Evolutionary conservation across 1,140 invertebrate species (phyloP).

Genomic region (Atta colombica): DNA sequence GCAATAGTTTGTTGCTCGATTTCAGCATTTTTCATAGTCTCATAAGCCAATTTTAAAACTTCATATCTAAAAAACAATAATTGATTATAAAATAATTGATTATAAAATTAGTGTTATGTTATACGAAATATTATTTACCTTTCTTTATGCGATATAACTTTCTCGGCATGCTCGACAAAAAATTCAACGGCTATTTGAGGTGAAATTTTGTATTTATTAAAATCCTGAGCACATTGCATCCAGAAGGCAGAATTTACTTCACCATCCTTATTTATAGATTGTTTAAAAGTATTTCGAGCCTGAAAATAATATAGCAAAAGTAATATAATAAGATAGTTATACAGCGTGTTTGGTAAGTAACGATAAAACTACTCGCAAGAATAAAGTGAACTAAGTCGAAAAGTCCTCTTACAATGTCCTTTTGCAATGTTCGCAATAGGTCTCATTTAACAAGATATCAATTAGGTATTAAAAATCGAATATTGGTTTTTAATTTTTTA

Average conservation of each 20-base stretch:
- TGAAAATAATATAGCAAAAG: conserved; percentile 61
- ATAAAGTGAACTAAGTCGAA: too few species aligned
- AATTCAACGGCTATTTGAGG: conserved; percentile 87
- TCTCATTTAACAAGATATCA: too few species aligned
- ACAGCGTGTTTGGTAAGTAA: neutral
- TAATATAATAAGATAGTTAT: neutral
- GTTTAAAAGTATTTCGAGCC: conserved; percentile 79
- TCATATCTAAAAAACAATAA: conserved; percentile 76
- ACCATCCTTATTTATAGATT: conserved; percentile 77
- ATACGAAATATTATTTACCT: conserved; percentile 65
- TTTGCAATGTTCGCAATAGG: too few species aligned
- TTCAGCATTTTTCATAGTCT: conserved; percentile 78
- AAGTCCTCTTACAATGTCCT: too few species aligned
- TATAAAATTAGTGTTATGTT: neutral
- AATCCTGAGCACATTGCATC: conserved; percentile 87
- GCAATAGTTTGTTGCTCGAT: conserved; percentile 78
- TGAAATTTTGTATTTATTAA: conserved; percentile 87
- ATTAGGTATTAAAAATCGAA: too few species aligned
- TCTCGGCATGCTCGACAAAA: conserved; percentile 86
- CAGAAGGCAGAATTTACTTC: conserved; percentile 86
- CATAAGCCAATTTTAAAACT: conserved; percentile 80
- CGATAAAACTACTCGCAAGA: too few species aligned
- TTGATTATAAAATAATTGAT: conserved; percentile 26
- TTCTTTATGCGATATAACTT: conserved; percentile 83
- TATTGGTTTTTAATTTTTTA: too few species aligned